Evolutionary conservation across 2,888 invertebrate genomes (phyloP).

Genomic region (Carabus problematicus): DNA sequence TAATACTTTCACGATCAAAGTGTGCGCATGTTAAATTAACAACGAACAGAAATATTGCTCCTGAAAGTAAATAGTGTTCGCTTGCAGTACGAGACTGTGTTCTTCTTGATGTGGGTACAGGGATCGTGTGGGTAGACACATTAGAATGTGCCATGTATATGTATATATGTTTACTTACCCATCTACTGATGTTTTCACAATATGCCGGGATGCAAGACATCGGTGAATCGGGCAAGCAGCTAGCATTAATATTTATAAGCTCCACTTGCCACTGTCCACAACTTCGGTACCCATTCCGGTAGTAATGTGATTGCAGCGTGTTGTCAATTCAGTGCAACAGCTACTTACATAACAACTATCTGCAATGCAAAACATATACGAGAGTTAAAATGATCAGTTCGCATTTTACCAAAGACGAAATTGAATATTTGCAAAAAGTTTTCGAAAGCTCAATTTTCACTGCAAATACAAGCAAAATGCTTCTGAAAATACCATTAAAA

Average conservation of each 20-base stretch:
- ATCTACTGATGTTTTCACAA: slow-evolving; percentile 23
- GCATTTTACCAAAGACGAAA: no score
- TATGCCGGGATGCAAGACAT: neutral
- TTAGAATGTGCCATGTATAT: slow-evolving; percentile 34
- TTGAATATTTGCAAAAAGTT: no score
- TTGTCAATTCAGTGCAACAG: no score
- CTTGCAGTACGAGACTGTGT: slow-evolving; percentile 5
- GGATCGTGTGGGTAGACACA: slow-evolving; percentile 26
- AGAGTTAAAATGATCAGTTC: no score
- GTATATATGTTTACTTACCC: slow-evolving; percentile 24
- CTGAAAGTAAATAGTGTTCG: slow-evolving; percentile 23
- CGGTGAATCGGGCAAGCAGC: slow-evolving; percentile 18
- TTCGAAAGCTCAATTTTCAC: no score
- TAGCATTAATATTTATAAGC: slow-evolving; percentile 39
- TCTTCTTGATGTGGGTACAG: neutral
- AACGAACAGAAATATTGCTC: neutral
- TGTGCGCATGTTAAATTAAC: no score
- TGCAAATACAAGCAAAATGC: no score
- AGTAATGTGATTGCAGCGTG: slow-evolving; percentile 20
- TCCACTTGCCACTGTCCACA: slow-evolving; percentile 21
- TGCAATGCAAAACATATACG: no score
- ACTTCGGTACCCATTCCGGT: neutral
- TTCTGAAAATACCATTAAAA: no score
- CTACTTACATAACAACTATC: no score
- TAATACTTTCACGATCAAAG: no score